Conservation (phyloP, 1,140 invertebrate species). For the Hylyphantes graminicola region DNA sequence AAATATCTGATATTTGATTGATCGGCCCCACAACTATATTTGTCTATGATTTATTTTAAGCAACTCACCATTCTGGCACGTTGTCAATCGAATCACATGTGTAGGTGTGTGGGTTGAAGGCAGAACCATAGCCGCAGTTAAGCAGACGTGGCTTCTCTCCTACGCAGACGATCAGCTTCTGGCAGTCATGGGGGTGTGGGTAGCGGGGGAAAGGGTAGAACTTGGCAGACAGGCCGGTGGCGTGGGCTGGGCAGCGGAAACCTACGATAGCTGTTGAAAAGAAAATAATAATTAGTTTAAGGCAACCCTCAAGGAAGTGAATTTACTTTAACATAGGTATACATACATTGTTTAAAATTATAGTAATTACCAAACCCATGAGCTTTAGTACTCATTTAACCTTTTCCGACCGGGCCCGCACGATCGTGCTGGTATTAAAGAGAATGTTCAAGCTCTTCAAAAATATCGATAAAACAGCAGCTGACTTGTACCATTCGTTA, state of each 20-base stretch:
- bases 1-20: no score
- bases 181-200: conserved; percentile 85
- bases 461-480: no score
- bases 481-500: no score
- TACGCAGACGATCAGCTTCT: conserved; percentile 89
- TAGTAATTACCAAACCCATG: no score
- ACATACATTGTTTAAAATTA: no score
- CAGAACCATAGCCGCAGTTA: conserved; percentile 84
- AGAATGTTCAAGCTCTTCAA: no score
- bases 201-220: conserved; percentile 93
- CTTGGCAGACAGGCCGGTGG: conserved; percentile 79
- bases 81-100: conserved; percentile 88
- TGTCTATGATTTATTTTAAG: no score
- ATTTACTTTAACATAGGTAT: conserved; percentile 69
- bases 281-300: not conserved
- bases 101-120: conserved; percentile 85
- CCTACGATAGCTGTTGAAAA: conserved; percentile 68
- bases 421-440: no score
- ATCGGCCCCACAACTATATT: no score
- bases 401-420: no score
- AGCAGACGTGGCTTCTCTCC: conserved; percentile 86
- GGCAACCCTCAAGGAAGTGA: conserved; percentile 59
- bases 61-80: conserved; percentile 86
- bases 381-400: no score
- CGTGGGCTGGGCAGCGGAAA: conserved; percentile 78